A percentile compares a stretch with the other conserved stretches of the same genome.
phyloP scores from a whole-genome alignment of 2,797 vertebrate genomes.

The Dryobates pubescens region DNA sequence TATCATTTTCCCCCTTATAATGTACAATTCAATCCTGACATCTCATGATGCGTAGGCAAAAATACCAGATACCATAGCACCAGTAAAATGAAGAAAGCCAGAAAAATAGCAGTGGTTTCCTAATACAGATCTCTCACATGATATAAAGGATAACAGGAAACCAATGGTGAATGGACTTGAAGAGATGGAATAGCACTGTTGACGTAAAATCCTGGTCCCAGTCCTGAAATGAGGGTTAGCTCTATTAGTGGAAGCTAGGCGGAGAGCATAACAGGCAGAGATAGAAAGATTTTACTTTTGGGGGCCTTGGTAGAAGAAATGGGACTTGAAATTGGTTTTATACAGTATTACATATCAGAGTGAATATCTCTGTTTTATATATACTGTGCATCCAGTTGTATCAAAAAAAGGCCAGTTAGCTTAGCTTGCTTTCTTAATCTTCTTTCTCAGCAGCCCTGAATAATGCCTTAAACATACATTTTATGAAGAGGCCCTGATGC shows the following conservation, averaged over 20 bases:
- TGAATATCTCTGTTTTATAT: background rate
- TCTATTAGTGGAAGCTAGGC: background rate
- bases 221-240: background rate
- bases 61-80: background rate
- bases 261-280: background rate
- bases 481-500: background rate
- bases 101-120: background rate
- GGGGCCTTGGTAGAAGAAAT: rapidly evolving
- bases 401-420: background rate
- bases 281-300: background rate
- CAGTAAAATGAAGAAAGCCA: background rate
- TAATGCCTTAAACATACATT: background rate
- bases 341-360: background rate
- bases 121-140: background rate
- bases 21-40: background rate
- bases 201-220: background rate
- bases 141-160: background rate
- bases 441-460: background rate
- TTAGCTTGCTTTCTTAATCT: background rate
- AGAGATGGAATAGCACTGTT: background rate
- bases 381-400: background rate
- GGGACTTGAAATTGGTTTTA: background rate
- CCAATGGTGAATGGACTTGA: background rate
- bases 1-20: background rate
- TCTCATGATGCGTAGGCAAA: background rate